Percentiles rank a stretch among this genome's conserved stretches.
These are phyloP conservation scores for Ceyx cyanopectus DNA, from an alignment of 2,113 vertebrate species.

Conservation along the genomic window DNA sequence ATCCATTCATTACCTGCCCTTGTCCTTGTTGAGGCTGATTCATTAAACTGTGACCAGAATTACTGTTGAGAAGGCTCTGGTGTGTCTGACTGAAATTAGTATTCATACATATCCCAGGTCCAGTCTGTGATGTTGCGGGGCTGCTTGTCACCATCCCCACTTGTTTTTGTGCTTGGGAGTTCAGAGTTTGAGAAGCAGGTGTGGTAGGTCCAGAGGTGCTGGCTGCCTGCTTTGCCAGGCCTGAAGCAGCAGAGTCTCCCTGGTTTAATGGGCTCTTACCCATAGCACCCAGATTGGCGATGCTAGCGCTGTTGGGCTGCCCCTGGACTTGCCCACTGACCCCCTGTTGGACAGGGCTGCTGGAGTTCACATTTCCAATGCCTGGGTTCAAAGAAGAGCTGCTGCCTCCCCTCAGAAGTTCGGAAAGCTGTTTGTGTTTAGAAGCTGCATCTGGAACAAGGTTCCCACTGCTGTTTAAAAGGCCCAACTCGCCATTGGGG, in stretches of 20 bases:
- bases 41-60: slow-evolving; percentile 89
- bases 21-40: slow-evolving; percentile 86
- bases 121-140: slow-evolving; percentile 84
- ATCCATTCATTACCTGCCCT: slow-evolving; percentile 94
- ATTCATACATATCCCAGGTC: slow-evolving; percentile 87
- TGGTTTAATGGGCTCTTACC: slow-evolving; percentile 90
- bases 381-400: slow-evolving; percentile 83
- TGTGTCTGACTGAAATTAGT: slow-evolving; percentile 88
- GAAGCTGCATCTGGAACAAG: slow-evolving; percentile 92
- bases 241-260: slow-evolving; percentile 77
- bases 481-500: slow-evolving; percentile 90
- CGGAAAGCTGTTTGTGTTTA: slow-evolving; percentile 97
- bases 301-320: slow-evolving; percentile 80
- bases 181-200: slow-evolving; percentile 83
- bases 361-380: slow-evolving; percentile 83
- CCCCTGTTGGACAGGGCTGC: slow-evolving; percentile 85
- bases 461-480: slow-evolving; percentile 87
- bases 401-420: slow-evolving; percentile 91
- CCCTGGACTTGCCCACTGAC: slow-evolving; percentile 81
- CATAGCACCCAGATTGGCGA: slow-evolving; percentile 79
- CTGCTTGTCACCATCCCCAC: slow-evolving; percentile 83
- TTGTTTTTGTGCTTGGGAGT: slow-evolving; percentile 90
- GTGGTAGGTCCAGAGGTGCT: slow-evolving; percentile 80
- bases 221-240: slow-evolving; percentile 79
- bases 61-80: slow-evolving; percentile 90